Conservation (phyloP, 1,140 invertebrate species). For the Trichonephila inaurata region DNA sequence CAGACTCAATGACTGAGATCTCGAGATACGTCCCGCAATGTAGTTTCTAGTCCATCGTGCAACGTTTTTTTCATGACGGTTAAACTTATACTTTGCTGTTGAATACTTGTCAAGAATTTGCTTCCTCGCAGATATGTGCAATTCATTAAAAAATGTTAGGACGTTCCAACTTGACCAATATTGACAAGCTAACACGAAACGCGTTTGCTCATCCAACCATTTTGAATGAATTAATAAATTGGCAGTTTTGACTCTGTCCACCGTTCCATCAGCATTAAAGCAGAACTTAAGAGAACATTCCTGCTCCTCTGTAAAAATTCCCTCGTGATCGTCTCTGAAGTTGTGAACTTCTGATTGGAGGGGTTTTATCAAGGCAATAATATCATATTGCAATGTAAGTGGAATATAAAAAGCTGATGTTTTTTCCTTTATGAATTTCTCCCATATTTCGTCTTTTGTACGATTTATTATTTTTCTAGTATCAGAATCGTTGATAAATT, state of each 20-base stretch:
- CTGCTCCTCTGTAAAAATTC: background rate
- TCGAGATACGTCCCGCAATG: too few relatives aligned
- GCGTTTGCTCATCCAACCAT: too few relatives aligned
- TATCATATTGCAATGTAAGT: background rate
- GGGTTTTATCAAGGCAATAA: background rate
- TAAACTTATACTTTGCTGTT: background rate
- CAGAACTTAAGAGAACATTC: background rate
- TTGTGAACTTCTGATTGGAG: too few relatives aligned
- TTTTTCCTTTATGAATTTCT: too few relatives aligned
- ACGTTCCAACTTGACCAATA: background rate
- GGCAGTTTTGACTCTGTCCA: background rate
- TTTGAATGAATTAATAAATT: too few relatives aligned
- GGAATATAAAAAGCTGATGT: too few relatives aligned
- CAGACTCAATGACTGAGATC: background rate
- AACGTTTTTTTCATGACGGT: background rate
- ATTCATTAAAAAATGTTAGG: background rate
- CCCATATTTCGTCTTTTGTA: too few relatives aligned
- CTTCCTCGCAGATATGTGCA: background rate
- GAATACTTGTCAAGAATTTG: background rate
- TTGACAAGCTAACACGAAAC: background rate
- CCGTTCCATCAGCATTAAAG: background rate
- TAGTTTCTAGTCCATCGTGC: background rate
- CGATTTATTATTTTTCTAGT: too few relatives aligned
- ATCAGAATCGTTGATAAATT: too few relatives aligned
- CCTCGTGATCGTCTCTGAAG: background rate